These are phyloP conservation scores for Chrysolina americana DNA, from an alignment of 2,888 invertebrate species.

Conservation along the genomic window DNA sequence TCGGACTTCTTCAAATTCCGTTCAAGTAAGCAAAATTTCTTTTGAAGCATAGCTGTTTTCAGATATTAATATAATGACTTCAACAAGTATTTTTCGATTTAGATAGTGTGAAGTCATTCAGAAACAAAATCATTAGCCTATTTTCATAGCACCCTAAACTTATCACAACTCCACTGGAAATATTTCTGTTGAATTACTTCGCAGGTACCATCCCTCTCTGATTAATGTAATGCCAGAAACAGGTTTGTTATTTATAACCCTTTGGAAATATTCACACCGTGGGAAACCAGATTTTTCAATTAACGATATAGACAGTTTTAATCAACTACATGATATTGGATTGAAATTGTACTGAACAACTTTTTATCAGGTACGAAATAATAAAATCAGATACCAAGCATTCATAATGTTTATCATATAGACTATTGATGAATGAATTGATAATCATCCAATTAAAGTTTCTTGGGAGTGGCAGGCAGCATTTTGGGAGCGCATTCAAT, in stretches of 20 bases:
- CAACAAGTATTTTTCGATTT: neutral
- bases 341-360: slow-evolving; percentile 48
- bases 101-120: neutral
- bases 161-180: slow-evolving; percentile 5
- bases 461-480: slow-evolving; percentile 3
- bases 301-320: slow-evolving; percentile 49
- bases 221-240: slow-evolving; percentile 41
- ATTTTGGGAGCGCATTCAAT: neutral
- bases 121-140: neutral
- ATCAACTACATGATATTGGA: slow-evolving; percentile 48
- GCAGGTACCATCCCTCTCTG: slow-evolving; percentile 12
- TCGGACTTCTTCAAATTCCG: too few species aligned
- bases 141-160: neutral
- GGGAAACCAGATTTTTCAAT: slow-evolving; percentile 52
- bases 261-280: slow-evolving; percentile 48
- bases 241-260: slow-evolving; percentile 47
- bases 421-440: slow-evolving; percentile 49
- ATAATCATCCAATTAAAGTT: slow-evolving; percentile 46
- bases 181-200: slow-evolving; percentile 1
- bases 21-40: too few species aligned
- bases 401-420: slow-evolving; percentile 42
- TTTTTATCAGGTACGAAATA: slow-evolving; percentile 51
- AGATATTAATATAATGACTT: too few species aligned
- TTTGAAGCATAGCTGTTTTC: too few species aligned
- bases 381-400: slow-evolving; percentile 50